A percentile compares a stretch with the other conserved stretches of the same genome.
Evolutionary conservation across 2,797 vertebrate genomes (phyloP).

Genomic region (Oryzias dopingdopingensis): DNA sequence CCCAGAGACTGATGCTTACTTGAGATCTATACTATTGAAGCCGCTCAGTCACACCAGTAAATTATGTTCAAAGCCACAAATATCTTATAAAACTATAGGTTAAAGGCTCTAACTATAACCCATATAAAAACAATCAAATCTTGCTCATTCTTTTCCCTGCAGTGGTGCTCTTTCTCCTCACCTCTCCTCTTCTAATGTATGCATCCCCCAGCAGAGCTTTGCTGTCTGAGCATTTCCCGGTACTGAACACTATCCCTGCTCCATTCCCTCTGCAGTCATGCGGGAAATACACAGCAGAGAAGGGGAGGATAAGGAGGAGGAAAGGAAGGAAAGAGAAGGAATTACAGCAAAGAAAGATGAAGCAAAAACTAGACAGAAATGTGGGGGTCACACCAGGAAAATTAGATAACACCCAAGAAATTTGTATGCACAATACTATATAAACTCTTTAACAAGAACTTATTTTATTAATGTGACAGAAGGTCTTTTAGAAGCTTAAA

Average conservation of each 20-base stretch:
- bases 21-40: conserved; percentile 47
- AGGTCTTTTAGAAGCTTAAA: no score
- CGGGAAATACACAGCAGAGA: conserved; percentile 39
- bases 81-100: conserved; percentile 36
- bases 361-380: conserved; percentile 2
- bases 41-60: conserved; percentile 37
- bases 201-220: conserved; percentile 47
- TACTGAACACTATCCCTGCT: conserved; percentile 51
- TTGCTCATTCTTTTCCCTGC: conserved; percentile 19
- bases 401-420: background rate
- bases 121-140: conserved; percentile 32
- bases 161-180: conserved; percentile 26
- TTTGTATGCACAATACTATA: background rate
- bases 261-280: conserved; percentile 63
- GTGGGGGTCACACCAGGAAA: background rate
- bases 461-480: no score
- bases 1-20: conserved; percentile 25
- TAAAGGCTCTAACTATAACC: conserved; percentile 40
- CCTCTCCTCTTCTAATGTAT: conserved; percentile 44
- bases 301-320: conserved; percentile 13
- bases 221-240: conserved; percentile 48
- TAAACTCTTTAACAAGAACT: no score
- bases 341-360: conserved; percentile 12
- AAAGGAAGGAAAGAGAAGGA: conserved; percentile 11
- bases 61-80: conserved; percentile 44